These are phyloP conservation scores for Phainopepla nitens DNA, from an alignment of 2,113 vertebrate genomes.

Conservation along the genomic window DNA sequence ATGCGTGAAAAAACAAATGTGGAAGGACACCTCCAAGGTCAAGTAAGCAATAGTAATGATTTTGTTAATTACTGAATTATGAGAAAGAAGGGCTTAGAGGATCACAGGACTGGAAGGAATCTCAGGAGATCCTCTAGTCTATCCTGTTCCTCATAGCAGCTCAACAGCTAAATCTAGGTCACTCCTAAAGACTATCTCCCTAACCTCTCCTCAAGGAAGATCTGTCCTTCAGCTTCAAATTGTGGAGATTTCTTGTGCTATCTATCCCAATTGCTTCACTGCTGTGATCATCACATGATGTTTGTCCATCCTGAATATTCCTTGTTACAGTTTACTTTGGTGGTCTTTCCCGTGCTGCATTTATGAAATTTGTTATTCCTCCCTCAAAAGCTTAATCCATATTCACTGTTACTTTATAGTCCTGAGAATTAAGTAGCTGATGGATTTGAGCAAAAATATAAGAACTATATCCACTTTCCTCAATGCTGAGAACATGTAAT, in stretches of 20 bases:
- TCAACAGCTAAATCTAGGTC: not conserved
- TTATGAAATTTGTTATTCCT: not conserved
- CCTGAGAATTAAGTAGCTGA: not conserved
- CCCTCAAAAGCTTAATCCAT: not conserved
- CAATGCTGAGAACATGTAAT: not conserved
- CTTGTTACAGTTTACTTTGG: not conserved
- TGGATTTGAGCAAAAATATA: not conserved
- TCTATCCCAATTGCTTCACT: not conserved
- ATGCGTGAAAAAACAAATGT: not conserved
- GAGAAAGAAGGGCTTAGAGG: not conserved
- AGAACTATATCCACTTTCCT: not conserved
- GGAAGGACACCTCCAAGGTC: not conserved
- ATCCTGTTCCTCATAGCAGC: not conserved
- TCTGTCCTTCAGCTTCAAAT: not conserved
- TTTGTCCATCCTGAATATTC: not conserved
- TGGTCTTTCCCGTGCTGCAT: not conserved
- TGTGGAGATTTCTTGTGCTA: not conserved
- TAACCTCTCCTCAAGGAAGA: not conserved
- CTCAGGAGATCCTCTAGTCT: not conserved
- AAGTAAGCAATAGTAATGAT: not conserved
- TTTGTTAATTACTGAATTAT: not conserved
- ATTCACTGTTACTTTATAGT: not conserved
- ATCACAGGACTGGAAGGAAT: not conserved
- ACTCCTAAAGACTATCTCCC: not conserved
- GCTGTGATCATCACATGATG: not conserved